Base-by-base conservation (phyloP, 2,113 vertebrate species). In the Laticauda laticaudata region DNA sequence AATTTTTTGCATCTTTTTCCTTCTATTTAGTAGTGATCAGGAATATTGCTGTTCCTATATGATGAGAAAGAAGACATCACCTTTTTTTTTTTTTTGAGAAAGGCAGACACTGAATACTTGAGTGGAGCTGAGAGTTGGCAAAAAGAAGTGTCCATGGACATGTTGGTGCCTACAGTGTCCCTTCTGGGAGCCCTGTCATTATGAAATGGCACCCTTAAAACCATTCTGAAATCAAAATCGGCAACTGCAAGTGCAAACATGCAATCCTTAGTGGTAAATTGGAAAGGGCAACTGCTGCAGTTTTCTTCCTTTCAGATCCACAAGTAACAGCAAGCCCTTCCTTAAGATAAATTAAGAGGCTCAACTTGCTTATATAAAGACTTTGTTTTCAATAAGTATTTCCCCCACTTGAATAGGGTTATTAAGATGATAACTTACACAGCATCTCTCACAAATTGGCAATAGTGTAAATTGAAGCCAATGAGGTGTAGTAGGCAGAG, bases 131-230 rank as follows among this genome's bases (percentile, higher is more conserved):
- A 39, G 69, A 81, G 18, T 39, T 39, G n/a, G 69, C n/a, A 39
- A 81, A 81, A 39, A 39, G 69, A 81, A 39, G 69, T 81, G 15
- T 39, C 69, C 12, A 14, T 69, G 12, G 4, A 69, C 61, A 69
- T 69, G 1, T n/a, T 69, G 24, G 26, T 64, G 59, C 24, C 3
- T 61, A 61, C 8, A 5, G 64, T 69, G 64, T 34, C n/a, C n/a
- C 64, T 75, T 75, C n/a, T 75, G n/a, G n/a, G n/a, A 75, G 14
- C 69, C n/a, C 69, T 39, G n/a, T 81, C 69, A 81, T 69, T 69
- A 61, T 51, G 45, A n/a, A 24, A 94, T 90, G 90, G 81, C 91
- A 94, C 59, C 92, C 92, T 54, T 69, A 94, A 94, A 93, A 48
- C 1, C 10, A 90, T n/a, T 88, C 90, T 93, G 92, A 55, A 56